Evolutionary conservation across 23 tunicate species (phyloP), one percentile per base, ranked within the genome.

Genomic region (Diplosoma virens): DNA sequence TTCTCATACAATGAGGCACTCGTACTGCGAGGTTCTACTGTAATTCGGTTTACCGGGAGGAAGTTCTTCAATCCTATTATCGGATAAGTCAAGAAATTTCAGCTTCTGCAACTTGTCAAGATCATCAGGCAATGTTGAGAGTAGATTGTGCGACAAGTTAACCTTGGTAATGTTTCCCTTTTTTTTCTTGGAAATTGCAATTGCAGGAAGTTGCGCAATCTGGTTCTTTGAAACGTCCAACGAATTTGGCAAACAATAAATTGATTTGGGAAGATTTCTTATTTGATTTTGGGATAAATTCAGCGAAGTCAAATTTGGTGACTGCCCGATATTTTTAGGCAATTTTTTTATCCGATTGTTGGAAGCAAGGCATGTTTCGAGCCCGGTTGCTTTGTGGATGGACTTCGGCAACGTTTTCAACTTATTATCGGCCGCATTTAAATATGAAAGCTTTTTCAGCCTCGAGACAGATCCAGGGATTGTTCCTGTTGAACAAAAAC

Each of bases 291-390:
- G 36, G 24, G 99, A 95, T 1, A 95, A 96, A 58, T 95, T 76
- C 16, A 95, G 58, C 37, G 75, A 21, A 16, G 81, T 81, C 88
- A 89, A 81, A 25, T 82, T 81, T 16, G 96, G 84, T 17, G 81
- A 26, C 33, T 87, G 83, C 1, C 99, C 99, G 70, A 95, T 89
- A 36, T 79, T 89, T 64, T 86, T 86, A 22, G 99, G 99, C 4
- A 95, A 76, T 32, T 95, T 95, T 47, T 77, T 81, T 17, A 95
- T 80, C 33, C 86, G 76, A 73, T 95, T 95, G 33, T 89, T 84
- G 1, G 92, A 77, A 32, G 86, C 84, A 0, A 68, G 86, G 47
- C 95, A 84, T 1, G 84, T 85, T 59, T 89, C 96, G 5, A 95
- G 81, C 5, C 87, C 91, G 0, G 92, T 56, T 22, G 99, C 96